Percentiles rank a stretch among this genome's conserved stretches.
Evolutionary conservation across 2,888 invertebrate species (phyloP).

Genomic region (Rhynchonema sp.): DNA sequence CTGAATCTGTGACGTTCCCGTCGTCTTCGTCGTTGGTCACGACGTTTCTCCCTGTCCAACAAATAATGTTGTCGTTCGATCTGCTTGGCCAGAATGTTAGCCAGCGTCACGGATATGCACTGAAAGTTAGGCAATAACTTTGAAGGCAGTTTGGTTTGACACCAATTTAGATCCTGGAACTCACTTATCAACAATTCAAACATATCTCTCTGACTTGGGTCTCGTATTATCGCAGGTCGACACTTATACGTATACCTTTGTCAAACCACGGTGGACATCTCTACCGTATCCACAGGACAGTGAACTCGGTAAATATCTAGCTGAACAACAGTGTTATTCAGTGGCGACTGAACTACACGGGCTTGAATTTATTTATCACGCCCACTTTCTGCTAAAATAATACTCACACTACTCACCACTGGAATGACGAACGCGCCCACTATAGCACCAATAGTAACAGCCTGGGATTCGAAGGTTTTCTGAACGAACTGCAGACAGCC

Average conservation of each 20-base stretch:
- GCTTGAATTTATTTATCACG: too few species aligned
- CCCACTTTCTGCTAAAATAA: too few species aligned
- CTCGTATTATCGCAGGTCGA: too few species aligned
- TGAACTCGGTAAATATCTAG: too few species aligned
- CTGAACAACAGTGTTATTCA: neutral
- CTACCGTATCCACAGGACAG: too few species aligned
- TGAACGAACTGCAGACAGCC: constrained; percentile 24
- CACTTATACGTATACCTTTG: too few species aligned
- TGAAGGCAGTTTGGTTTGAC: too few species aligned
- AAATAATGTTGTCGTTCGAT: constrained; percentile 25
- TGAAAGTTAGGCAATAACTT: constrained; percentile 10
- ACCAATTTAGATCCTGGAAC: too few species aligned
- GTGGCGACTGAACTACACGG: too few species aligned
- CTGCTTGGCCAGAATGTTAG: constrained; percentile 25
- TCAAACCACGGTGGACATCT: neutral
- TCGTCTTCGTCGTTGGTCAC: constrained; percentile 15
- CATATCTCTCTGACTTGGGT: too few species aligned
- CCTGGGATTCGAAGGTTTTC: constrained; percentile 22
- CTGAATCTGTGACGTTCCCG: constrained; percentile 3
- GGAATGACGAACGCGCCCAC: constrained; percentile 24
- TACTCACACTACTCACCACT: constrained; percentile 26
- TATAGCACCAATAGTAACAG: constrained; percentile 22
- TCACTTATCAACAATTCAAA: too few species aligned
- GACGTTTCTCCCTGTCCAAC: constrained; percentile 20
- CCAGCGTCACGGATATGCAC: constrained; percentile 22